A percentile compares a stretch with the other conserved stretches of the same genome.
Conservation (phyloP, 2,797 vertebrate species). For the Otolemur crassicaudatus region DNA sequence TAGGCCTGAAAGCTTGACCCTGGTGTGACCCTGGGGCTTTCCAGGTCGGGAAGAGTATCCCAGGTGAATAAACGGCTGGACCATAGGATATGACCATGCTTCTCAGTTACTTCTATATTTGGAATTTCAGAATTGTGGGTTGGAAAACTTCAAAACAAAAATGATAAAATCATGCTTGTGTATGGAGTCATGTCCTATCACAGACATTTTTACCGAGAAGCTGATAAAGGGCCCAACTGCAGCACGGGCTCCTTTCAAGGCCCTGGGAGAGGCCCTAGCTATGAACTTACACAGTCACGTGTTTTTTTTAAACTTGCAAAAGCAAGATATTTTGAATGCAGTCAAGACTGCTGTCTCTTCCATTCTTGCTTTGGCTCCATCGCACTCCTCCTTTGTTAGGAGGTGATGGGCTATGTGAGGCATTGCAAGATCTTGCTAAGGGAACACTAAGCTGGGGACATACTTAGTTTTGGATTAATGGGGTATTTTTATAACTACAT, state of each 20-base stretch:
- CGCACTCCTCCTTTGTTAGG: accelerated
- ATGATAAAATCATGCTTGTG: neutral
- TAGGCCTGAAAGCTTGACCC: neutral
- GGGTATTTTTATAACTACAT: neutral
- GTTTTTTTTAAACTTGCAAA: neutral
- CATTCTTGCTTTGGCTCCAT: neutral
- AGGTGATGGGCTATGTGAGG: neutral
- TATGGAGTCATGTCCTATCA: neutral
- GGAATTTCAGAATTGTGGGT: constrained; percentile 17
- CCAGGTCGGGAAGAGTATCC: neutral
- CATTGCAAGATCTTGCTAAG: neutral
- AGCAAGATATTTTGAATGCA: neutral
- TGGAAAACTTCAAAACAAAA: constrained; percentile 31
- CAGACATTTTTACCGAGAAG: neutral
- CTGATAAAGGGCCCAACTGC: neutral
- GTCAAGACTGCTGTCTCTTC: neutral
- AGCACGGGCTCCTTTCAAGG: neutral
- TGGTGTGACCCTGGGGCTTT: neutral
- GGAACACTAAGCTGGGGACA: neutral
- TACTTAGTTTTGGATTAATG: neutral
- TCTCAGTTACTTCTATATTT: constrained; percentile 1
- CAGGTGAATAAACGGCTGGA: neutral
- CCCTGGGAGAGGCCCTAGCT: neutral
- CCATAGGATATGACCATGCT: neutral
- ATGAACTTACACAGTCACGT: neutral